These are phyloP conservation scores for Pemphigus obesinymphae DNA, from an alignment of 1,140 invertebrate genomes.

Conservation along the genomic window DNA sequence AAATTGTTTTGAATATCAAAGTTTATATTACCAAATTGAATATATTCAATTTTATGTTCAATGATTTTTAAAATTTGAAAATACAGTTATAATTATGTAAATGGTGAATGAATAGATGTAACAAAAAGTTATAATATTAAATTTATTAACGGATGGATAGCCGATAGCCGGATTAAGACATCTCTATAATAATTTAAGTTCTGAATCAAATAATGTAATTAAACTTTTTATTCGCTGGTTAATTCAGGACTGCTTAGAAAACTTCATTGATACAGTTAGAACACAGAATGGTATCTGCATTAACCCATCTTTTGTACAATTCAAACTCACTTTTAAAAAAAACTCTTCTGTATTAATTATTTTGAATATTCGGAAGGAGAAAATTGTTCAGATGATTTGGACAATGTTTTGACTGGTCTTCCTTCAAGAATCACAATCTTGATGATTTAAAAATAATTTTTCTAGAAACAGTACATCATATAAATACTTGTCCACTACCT, in stretches of 20 bases:
- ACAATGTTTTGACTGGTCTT: neutral
- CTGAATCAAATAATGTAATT: too few species aligned
- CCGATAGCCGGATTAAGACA: too few species aligned
- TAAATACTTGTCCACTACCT: neutral
- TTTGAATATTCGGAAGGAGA: neutral
- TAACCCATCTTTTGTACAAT: neutral
- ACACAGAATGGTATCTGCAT: neutral
- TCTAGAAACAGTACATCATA: neutral
- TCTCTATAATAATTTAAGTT: too few species aligned
- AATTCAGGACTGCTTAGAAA: neutral
- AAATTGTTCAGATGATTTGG: neutral
- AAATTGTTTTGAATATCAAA: too few species aligned
- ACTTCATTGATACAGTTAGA: neutral
- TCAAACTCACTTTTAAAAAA: neutral
- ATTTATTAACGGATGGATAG: neutral
- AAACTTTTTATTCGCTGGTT: too few species aligned
- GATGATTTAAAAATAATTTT: neutral
- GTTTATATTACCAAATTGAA: neutral
- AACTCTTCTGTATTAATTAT: neutral
- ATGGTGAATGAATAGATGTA: too few species aligned
- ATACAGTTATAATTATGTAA: too few species aligned
- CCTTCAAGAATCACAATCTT: neutral
- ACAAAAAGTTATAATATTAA: neutral
- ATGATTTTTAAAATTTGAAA: neutral
- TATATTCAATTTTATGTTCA: neutral